Evolutionary conservation across 2,797 vertebrate genomes (phyloP), one percentile per base, ranked within the genome.

Genomic region (Gobio occitaniae): DNA sequence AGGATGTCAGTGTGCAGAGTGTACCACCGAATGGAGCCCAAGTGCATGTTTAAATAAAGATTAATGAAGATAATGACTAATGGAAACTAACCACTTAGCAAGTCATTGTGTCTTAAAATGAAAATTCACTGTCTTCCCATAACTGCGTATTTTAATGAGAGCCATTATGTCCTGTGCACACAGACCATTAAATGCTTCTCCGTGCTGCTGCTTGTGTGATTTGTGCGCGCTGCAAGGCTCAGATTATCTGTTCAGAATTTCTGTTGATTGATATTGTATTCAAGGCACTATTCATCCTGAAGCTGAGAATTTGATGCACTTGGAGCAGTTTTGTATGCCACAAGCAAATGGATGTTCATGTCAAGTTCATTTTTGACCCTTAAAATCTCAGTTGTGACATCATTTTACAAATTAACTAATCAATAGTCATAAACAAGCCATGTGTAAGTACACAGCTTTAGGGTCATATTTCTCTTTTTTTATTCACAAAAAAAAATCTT

Each of bases 91-190:
- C 88, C 79, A 86, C 87, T 87, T 84, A 85, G 82, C 72, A 89
- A 91, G 88, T 92, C 89, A 91, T 82, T 91, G 83, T 89, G 89
- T 87, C 87, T 86, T 92, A 79, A 84, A 89, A 85, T 87, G 85
- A 89, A 90, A 93, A 90, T 91, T 86, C 85, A 84, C 86, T 84
- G 69, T 90, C 92, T 87, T 86, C 86, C 87, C 89, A 89, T 90
- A 92, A 90, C 91, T 89, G 91, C 89, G 91, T 92, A 92, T 91
- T 94, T 92, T 94, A 94, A 95, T 93, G 90, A 94, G 91, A 88
- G 87, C 91, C 89, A 90, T 94, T 94, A 92, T 90, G 87, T 92
- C 82, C 92, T 89, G 88, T 89, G 90, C 90, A 88, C 86, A 82
- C 86, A 87, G 56, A 86, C 78, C 61, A 80, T 89, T 87, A 89